phyloP scores from a whole-genome alignment of 2,888 invertebrate genomes.

The Sarcophaga variegata region DNA sequence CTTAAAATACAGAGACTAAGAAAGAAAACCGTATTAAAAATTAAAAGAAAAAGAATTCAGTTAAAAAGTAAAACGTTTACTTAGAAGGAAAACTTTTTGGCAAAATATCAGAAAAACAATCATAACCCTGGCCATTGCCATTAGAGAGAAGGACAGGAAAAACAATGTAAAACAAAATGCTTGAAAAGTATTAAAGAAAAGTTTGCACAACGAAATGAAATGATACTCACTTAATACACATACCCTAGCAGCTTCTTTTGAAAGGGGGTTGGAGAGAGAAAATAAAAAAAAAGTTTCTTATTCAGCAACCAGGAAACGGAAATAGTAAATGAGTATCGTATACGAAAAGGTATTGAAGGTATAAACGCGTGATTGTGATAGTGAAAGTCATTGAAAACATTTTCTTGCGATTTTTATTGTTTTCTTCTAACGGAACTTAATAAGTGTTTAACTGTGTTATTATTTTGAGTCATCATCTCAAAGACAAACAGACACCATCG shows the following conservation, averaged over 20 bases:
- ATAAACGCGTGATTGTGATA: too few species aligned
- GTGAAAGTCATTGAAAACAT: too few species aligned
- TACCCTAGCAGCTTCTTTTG: background rate
- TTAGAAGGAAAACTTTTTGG: constrained; percentile 49
- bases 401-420: too few species aligned
- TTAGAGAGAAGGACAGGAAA: background rate
- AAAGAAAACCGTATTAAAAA: background rate
- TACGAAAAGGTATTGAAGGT: too few species aligned
- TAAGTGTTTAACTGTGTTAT: background rate
- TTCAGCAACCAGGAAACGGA: background rate
- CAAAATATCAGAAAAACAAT: constrained; percentile 25
- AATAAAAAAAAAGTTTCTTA: background rate
- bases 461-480: background rate
- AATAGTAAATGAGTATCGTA: background rate
- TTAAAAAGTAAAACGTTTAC: constrained; percentile 50
- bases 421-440: too few species aligned
- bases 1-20: constrained; percentile 10
- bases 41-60: background rate
- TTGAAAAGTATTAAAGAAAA: constrained; percentile 42
- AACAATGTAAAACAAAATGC: constrained; percentile 23
- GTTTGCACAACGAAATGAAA: constrained; percentile 18
- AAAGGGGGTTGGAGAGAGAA: too few species aligned
- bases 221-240: constrained; percentile 20
- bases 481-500: background rate
- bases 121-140: too few species aligned